phyloP scores from a whole-genome alignment of 2,797 vertebrate species.

The Acridotheres tristis region DNA sequence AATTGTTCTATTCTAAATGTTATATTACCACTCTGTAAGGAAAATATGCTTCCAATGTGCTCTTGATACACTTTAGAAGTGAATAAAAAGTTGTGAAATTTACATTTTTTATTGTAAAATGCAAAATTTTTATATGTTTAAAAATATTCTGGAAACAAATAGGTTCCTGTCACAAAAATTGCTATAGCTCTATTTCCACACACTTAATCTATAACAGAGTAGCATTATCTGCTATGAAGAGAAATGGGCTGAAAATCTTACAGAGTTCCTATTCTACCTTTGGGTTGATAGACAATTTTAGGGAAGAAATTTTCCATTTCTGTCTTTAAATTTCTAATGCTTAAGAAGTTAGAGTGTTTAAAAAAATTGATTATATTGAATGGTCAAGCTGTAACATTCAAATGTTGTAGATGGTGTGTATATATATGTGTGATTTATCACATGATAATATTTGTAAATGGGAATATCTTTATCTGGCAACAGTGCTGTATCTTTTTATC shows the following conservation, averaged over 20 bases:
- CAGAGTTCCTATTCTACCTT: not conserved
- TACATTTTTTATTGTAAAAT: not conserved
- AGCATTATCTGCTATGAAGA: not conserved
- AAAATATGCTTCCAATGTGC: not conserved
- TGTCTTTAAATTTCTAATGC: not conserved
- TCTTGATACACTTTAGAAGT: not conserved
- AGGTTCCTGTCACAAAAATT: not conserved
- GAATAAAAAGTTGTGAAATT: not conserved
- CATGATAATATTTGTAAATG: not conserved
- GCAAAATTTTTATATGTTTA: rapidly evolving
- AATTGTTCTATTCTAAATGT: not conserved
- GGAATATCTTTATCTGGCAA: not conserved
- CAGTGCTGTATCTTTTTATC: not conserved
- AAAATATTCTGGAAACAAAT: not conserved
- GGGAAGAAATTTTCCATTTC: not conserved
- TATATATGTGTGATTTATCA: not conserved
- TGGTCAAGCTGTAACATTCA: not conserved
- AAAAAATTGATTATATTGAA: not conserved
- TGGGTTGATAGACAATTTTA: no score
- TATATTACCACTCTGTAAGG: not conserved
- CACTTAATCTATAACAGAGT: not conserved
- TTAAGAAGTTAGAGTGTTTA: not conserved
- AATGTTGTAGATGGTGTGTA: not conserved
- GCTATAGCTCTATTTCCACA: not conserved
- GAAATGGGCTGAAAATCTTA: not conserved